phyloP scores from a whole-genome alignment of 2,888 invertebrate species.

The Megalurothrips usitatus region DNA sequence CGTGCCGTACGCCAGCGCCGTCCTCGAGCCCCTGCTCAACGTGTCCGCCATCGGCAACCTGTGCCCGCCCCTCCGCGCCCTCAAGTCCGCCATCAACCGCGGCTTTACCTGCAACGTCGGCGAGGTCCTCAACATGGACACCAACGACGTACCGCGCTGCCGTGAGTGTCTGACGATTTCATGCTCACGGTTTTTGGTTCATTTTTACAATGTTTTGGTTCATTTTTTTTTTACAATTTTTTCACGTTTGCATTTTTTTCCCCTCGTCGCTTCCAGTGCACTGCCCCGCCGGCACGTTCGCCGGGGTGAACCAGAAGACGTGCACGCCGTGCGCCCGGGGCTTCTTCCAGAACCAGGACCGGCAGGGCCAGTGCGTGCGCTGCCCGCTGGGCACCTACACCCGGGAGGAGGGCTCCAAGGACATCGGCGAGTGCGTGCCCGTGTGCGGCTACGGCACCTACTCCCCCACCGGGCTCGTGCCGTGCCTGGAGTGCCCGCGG shows the following conservation, averaged over 20 bases:
- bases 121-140: slow-evolving; percentile 90
- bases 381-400: slow-evolving; percentile 94
- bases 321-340: slow-evolving; percentile 90
- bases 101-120: slow-evolving; percentile 93
- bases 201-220: neutral
- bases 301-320: slow-evolving; percentile 81
- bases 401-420: slow-evolving; percentile 79
- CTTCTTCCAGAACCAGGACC: slow-evolving; percentile 86
- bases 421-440: slow-evolving; percentile 79
- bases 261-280: slow-evolving; percentile 61
- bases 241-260: slow-evolving; percentile 31
- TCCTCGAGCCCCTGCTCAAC: slow-evolving; percentile 83
- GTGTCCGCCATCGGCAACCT: slow-evolving; percentile 86
- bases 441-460: slow-evolving; percentile 96
- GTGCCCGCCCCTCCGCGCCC: slow-evolving; percentile 84
- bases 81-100: slow-evolving; percentile 75
- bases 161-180: slow-evolving; percentile 57
- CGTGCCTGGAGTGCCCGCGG: slow-evolving; percentile 89
- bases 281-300: slow-evolving; percentile 94
- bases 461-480: slow-evolving; percentile 88
- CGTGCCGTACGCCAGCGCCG: slow-evolving; percentile 85
- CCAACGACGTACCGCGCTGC: slow-evolving; percentile 86
- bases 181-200: slow-evolving; percentile 28
- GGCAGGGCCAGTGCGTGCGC: slow-evolving; percentile 82
- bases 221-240: neutral